phyloP scores from a whole-genome alignment of 2,113 vertebrate genomes.

The Hippoglossus stenolepis region DNA sequence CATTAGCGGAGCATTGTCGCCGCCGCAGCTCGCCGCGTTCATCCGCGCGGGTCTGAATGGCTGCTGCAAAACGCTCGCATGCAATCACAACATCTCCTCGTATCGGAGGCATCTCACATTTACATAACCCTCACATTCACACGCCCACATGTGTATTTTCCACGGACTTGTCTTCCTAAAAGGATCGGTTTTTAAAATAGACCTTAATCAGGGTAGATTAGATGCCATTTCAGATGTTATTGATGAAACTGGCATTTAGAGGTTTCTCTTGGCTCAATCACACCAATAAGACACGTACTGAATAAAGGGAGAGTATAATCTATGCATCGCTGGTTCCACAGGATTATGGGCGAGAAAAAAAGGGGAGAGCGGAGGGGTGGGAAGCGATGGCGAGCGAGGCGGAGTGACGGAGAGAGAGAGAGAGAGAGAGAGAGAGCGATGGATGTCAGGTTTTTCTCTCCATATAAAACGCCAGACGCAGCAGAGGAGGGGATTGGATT shows the following conservation, averaged over 20 bases:
- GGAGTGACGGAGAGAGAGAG: conserved; percentile 42
- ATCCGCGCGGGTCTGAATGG: conserved; percentile 38
- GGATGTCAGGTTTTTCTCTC: conserved; percentile 70
- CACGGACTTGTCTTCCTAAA: conserved; percentile 23
- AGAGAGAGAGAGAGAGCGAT: conserved; percentile 48
- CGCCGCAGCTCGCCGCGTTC: conserved; percentile 41
- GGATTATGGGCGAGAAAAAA: conserved; percentile 57
- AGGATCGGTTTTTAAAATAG: conserved; percentile 59
- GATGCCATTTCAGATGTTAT: conserved; percentile 64
- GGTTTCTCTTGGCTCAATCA: conserved; percentile 48
- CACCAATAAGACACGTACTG: conserved; percentile 62
- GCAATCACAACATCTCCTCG: conserved; percentile 47
- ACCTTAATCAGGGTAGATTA: conserved; percentile 70
- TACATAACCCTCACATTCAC: conserved; percentile 53
- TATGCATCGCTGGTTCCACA: conserved; percentile 70
- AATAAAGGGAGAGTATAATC: conserved; percentile 72
- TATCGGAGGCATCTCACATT: conserved; percentile 57
- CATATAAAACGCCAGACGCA: conserved; percentile 74
- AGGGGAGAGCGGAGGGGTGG: conserved; percentile 29
- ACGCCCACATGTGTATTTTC: conserved; percentile 39
- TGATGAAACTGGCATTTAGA: conserved; percentile 52
- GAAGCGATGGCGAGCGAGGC: conserved; percentile 44
- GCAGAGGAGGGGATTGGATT: conserved; percentile 78
- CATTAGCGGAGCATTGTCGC: conserved; percentile 58
- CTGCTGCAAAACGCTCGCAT: not conserved